Evolutionary conservation across 2,113 vertebrate species (phyloP), one percentile per base, ranked within the genome.

Genomic region (Mixornis gularis): DNA sequence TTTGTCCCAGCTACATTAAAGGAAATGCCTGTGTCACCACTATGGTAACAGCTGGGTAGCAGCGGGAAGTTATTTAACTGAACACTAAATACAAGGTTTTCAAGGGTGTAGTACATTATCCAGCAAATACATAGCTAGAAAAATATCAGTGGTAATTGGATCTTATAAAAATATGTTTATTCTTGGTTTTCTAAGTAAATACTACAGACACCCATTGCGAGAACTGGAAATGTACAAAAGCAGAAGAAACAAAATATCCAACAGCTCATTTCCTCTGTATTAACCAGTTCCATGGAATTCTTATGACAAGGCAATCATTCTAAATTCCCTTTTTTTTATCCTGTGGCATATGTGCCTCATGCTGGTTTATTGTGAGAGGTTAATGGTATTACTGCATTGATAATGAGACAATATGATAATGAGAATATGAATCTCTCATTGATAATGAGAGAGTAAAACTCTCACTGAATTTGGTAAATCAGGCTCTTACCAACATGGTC

Each of bases 41-140:
- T 78, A 20, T 81, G 86, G 79, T 73, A 90, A 88, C 86, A 88
- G 76, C 77, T 95, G 89, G 79, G 70, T 30, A 84, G 56, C 86
- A 88, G 77, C 4, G 17, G 60, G 86, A 84, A 78, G 52, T 65
- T 66, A 51, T 43, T 90, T 55, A 77, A 43, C 48, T 73, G 74
- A 63, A 55, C 4, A 3, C 46, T 55, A 86, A 88, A 53, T 55
- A 49, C 32, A 40, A 30, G 38, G 24, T 18, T 88, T 94, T 70
- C 48, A 43, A 78, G 19, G 34, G 20, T 66, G 30, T 82, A 85
- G n/a, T 38, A 34, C 43, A 59, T 84, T 53, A 66, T 46, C 32
- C 26, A 77, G 53, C 27, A 94, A 76, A 68, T 43, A 64, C 10
- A 20, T 25, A 55, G 60, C 60, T 58, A 76, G 22, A 51, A 87